Evolutionary conservation across 2,113 vertebrate species (phyloP), one percentile per base, ranked within the genome.

Genomic region (Xiphophorus maculatus): DNA sequence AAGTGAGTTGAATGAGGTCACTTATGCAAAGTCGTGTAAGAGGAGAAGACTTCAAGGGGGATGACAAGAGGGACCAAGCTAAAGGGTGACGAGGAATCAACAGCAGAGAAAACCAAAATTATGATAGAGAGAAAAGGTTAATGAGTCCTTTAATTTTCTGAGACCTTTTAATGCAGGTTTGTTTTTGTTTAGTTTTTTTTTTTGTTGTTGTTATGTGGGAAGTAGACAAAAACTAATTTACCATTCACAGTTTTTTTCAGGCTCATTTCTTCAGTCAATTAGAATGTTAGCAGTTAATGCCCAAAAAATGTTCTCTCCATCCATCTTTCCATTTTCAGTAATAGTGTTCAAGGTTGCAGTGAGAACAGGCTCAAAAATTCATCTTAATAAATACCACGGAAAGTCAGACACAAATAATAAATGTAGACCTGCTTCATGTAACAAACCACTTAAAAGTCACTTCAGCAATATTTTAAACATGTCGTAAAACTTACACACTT

Each of bases 141-240:
- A 85, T 85, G 80, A 90, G 68, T 29, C 7, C 62, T 73, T 78
- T 85, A 79, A 84, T 85, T 48, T 68, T n/a, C 42, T 27, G 22
- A 58, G 51, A 58, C 51, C 51, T 58, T 58, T 58, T 58, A n/a
- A 25, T 58, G 25, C 51, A 58, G 51, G 25, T 25, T 22, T 54
- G 3, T 54, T 25, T 54, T 42, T 42, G 4, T 15, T 42, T 42
- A 2, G 2, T 67, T 15, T 6, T 19, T 58, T 13, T 1, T 40
- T 13, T 5, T 13, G 42, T 13, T 13, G 8, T 48, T 66, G 73
- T 84, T 70, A 17, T 25, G 1, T 5, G 63, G 19, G 0, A 64
- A 35, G 29, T 64, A 48, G 44, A 17, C 44, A 48, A 17, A 48
- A 22, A 60, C 80, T 83, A 42, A 66, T 40, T 42, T 22, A 64